Conservation (phyloP, 2,797 vertebrate genomes). For the Corythornis leucogaster region DNA sequence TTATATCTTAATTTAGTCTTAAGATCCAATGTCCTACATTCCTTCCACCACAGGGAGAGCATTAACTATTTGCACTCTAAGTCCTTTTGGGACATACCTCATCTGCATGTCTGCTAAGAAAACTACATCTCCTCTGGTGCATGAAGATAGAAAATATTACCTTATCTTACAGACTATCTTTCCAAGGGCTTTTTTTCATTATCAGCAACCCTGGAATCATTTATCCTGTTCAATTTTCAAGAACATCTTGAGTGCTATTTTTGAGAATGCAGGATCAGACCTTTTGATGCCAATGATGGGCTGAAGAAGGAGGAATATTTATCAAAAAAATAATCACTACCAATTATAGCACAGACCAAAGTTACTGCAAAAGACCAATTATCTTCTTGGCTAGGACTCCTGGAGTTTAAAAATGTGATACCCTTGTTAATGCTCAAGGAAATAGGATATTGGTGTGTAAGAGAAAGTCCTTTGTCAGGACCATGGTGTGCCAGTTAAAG, state of each 20-base stretch:
- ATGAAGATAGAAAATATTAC: not conserved
- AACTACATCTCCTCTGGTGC: not conserved
- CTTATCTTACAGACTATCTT: not conserved
- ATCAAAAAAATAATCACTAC: not conserved
- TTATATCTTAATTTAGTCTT: not conserved
- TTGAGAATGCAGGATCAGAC: not conserved
- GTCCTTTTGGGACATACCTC: not conserved
- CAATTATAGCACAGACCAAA: not conserved
- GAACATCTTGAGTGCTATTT: not conserved
- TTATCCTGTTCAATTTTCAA: not conserved
- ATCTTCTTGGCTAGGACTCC: not conserved
- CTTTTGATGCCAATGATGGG: not conserved
- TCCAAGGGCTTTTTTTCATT: not conserved
- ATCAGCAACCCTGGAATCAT: not conserved
- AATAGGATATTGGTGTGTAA: not conserved
- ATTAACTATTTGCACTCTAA: not conserved
- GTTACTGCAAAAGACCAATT: not conserved
- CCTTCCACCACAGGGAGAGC: not conserved
- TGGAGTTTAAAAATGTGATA: not conserved
- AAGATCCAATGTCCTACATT: not conserved
- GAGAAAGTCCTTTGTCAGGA: not conserved
- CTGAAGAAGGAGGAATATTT: not conserved
- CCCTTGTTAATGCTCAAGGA: not conserved
- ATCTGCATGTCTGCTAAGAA: not conserved
- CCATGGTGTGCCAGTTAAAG: not conserved